Evolutionary conservation across 2,797 vertebrate genomes (phyloP).

Genomic region (Atherinosoma microstoma): DNA sequence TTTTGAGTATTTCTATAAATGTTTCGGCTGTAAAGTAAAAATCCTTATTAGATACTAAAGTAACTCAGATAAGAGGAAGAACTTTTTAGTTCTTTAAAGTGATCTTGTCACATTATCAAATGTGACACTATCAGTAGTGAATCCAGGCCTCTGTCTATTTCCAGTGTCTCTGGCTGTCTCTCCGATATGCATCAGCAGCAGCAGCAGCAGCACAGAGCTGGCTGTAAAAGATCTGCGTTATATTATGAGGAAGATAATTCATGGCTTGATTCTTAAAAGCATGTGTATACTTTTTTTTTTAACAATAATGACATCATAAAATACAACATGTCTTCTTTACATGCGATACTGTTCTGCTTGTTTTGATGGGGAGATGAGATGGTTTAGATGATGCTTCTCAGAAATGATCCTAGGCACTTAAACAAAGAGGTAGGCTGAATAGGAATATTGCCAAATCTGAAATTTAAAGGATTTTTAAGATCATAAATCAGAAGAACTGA

Average conservation of each 20-base stretch:
- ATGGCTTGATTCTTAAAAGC: slow-evolving; percentile 8
- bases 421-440: slow-evolving; percentile 80
- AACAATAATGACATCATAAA: slow-evolving; percentile 9
- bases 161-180: slow-evolving; percentile 63
- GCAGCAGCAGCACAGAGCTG: slow-evolving; percentile 25
- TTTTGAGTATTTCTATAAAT: neutral
- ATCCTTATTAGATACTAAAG: slow-evolving; percentile 19
- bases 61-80: slow-evolving; percentile 30
- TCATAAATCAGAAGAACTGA: slow-evolving; percentile 34
- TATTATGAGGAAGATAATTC: slow-evolving; percentile 26
- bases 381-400: slow-evolving; percentile 44
- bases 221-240: slow-evolving; percentile 34
- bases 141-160: slow-evolving; percentile 71
- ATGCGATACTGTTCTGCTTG: slow-evolving; percentile 6
- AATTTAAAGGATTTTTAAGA: slow-evolving; percentile 43
- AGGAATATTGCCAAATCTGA: slow-evolving; percentile 57
- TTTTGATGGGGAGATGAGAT: slow-evolving; percentile 44
- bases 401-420: slow-evolving; percentile 77
- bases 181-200: slow-evolving; percentile 68
- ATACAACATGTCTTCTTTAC: neutral
- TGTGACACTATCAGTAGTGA: slow-evolving; percentile 70
- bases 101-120: slow-evolving; percentile 66
- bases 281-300: neutral
- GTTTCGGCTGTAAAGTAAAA: slow-evolving; percentile 23
- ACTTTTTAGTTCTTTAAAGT: slow-evolving; percentile 48